Base-by-base conservation (phyloP, 2,888 invertebrate genomes). In the Rhamnusium bicolor region DNA sequence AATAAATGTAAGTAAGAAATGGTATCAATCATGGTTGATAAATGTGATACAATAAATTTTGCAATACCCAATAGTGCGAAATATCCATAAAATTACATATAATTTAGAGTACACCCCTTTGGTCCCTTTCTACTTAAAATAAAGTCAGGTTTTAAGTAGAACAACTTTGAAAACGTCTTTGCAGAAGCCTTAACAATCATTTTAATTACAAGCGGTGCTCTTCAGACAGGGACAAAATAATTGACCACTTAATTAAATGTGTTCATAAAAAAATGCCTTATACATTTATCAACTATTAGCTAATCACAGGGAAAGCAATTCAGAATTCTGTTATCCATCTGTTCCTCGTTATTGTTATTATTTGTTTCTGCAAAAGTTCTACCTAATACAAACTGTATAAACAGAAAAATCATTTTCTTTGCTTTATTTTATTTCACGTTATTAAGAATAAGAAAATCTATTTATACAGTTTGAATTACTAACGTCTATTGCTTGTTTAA, bases 71-170 rank as follows among this genome's bases (percentile, higher is more conserved):
- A 14, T 10, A n/a, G 12, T 16, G 16, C 27, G 10, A 58, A 58
- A 32, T 32, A 29, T 16, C 16, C 4, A 32, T 40, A n/a, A 53
- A 58, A 29, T 32, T 32, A 18, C 32, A 18, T 19, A 32, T 29
- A 32, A 32, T 32, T 58, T 58, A 58, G 40, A 40, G 32, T 58
- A 58, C 58, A 32, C 16, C 29, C 58, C 24, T 58, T 58, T 58
- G 58, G 58, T 58, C 58, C 58, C 58, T 58, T 58, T 58, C 58
- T 40, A 58, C 58, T 18, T 5, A 58, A 58, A 58, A 21, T 32
- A 58, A 58, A 32, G 32, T 18, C 32, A 32, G 18, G 18, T n/a
- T 32, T 16, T 8, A 58, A 12, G 32, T 18, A 32, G 58, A 58
- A 32, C 29, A 58, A 58, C 14, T 58, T 58, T 16, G 19, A 58